Evolutionary conservation across 2,888 invertebrate genomes (phyloP).

Genomic region (Stenotaenia linearis): DNA sequence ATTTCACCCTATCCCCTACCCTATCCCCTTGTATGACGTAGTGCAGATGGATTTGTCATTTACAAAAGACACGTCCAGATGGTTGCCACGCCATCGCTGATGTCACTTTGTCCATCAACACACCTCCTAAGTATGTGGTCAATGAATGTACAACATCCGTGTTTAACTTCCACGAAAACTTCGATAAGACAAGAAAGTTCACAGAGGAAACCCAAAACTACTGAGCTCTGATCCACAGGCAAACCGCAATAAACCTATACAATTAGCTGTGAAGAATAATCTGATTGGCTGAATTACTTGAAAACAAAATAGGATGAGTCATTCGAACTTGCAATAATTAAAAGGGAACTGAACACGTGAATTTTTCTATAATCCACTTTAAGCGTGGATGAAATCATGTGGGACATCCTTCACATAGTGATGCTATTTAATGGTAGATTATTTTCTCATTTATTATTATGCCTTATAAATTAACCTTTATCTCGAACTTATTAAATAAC

Average conservation of each 20-base stretch:
- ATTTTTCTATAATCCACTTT: neutral
- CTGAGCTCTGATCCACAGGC: neutral
- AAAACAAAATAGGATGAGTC: neutral
- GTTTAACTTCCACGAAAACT: neutral
- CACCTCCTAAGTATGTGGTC: neutral
- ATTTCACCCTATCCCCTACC: neutral
- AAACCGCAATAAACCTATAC: neutral
- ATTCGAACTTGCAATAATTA: neutral
- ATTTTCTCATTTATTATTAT: neutral
- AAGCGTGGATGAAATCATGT: neutral
- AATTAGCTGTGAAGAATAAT: neutral
- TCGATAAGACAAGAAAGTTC: neutral
- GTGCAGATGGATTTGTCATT: neutral
- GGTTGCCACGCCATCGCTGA: neutral
- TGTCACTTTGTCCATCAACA: neutral
- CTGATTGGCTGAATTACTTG: neutral
- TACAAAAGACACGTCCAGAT: neutral
- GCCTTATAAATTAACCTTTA: neutral
- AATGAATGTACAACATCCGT: neutral
- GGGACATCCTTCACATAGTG: neutral
- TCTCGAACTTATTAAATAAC: neutral
- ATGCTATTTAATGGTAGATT: neutral
- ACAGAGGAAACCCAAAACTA: neutral
- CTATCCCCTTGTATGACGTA: neutral
- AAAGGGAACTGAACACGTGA: neutral